Conservation (phyloP, 1,140 invertebrate genomes). For the Coboldia fuscipes region DNA sequence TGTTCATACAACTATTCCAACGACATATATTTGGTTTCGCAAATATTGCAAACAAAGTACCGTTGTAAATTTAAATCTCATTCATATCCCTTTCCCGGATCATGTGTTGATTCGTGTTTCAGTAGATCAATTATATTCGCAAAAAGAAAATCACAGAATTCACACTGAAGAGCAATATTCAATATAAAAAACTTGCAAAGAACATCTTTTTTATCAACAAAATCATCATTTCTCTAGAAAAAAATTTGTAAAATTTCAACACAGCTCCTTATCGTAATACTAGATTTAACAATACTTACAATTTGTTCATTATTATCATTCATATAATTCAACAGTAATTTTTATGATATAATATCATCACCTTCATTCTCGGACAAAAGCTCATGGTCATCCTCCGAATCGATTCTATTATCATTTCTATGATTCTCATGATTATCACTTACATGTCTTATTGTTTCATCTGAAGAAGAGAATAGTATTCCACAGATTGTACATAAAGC, state of each 20-base stretch:
- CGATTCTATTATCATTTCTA: too few species aligned
- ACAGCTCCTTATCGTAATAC: neutral
- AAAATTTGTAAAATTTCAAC: conserved; percentile 4
- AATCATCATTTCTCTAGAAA: conserved; percentile 3
- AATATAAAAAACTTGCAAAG: conserved; percentile 7
- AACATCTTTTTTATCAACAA: neutral
- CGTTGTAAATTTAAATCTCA: conserved; percentile 15
- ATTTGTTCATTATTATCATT: neutral
- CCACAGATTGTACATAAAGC: conserved; percentile 13
- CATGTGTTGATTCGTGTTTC: conserved; percentile 24
- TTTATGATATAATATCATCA: too few species aligned
- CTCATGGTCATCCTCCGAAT: too few species aligned
- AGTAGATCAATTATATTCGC: conserved; percentile 23
- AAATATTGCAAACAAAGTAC: conserved; percentile 24
- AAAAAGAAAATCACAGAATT: conserved; percentile 30
- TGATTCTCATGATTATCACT: conserved; percentile 5
- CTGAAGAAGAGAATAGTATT: conserved; percentile 11
- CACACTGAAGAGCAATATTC: conserved; percentile 27
- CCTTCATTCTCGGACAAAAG: too few species aligned
- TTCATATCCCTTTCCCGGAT: conserved; percentile 26
- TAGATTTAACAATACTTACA: neutral
- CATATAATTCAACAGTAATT: too few species aligned
- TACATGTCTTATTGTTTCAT: conserved; percentile 9
- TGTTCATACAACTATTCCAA: conserved; percentile 21
- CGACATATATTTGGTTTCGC: conserved; percentile 18